phyloP scores from a whole-genome alignment of 2,888 invertebrate genomes.

The Dynastes maya region DNA sequence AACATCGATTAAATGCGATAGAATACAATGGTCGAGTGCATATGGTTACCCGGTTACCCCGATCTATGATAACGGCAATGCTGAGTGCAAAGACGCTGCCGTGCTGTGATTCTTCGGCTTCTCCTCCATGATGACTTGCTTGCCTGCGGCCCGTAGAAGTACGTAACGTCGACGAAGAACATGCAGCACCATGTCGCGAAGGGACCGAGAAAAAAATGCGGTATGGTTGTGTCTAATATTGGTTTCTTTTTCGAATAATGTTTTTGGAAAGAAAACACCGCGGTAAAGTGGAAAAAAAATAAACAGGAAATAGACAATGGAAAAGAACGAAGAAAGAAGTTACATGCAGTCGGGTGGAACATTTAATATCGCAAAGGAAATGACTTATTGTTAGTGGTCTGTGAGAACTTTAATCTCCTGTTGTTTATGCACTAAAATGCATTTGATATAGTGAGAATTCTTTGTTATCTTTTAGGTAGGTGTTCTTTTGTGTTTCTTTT shows the following conservation, averaged over 20 bases:
- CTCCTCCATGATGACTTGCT: not conserved
- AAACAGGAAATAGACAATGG: no score
- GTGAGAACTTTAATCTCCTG: no score
- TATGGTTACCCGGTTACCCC: slow-evolving; percentile 63
- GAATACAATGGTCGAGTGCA: slow-evolving; percentile 59
- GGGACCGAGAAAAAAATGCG: not conserved
- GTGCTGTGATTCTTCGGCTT: not conserved
- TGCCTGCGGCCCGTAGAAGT: slow-evolving; percentile 3
- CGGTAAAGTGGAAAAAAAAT: no score
- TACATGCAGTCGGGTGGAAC: no score
- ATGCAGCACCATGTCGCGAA: slow-evolving; percentile 12
- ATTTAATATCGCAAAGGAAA: no score
- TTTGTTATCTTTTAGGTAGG: no score
- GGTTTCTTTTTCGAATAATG: not conserved
- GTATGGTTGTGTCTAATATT: not conserved
- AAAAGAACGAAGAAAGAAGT: no score
- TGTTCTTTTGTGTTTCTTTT: no score
- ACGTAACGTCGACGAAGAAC: not conserved
- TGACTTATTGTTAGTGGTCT: no score
- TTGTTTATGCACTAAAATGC: no score
- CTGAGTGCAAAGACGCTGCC: slow-evolving; percentile 15
- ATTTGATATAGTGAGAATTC: no score
- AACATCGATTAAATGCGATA: slow-evolving; percentile 60
- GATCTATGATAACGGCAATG: slow-evolving; percentile 56
- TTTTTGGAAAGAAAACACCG: not conserved